A percentile compares a stretch with the other conserved stretches of the same genome.
Evolutionary conservation across 1,140 invertebrate genomes (phyloP).

Genomic region (Drosophila pseudoananassae): DNA sequence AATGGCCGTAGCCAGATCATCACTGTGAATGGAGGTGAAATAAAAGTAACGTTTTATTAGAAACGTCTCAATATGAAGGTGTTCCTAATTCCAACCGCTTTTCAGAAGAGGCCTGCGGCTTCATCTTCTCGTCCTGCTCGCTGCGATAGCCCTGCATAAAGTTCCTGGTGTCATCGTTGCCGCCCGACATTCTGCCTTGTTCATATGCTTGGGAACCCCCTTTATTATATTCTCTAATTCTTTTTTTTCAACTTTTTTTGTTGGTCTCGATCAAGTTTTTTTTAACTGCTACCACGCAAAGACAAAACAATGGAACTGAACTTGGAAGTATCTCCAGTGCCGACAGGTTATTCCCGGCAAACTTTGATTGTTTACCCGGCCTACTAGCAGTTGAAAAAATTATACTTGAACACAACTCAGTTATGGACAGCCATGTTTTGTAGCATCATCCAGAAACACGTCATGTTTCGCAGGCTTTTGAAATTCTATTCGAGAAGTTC

Average conservation of each 20-base stretch:
- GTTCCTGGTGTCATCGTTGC: conserved; percentile 37
- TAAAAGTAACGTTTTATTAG: background rate
- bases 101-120: conserved; percentile 34
- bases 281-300: background rate
- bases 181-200: conserved; percentile 43
- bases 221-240: background rate
- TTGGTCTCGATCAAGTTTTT: background rate
- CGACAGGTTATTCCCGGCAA: background rate
- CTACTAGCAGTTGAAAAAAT: background rate
- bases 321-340: background rate
- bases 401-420: background rate
- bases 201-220: background rate
- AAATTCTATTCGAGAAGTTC: background rate
- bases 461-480: background rate
- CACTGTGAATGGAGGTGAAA: conserved; percentile 81
- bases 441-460: background rate
- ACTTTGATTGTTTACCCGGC: background rate
- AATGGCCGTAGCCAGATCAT: conserved; percentile 99
- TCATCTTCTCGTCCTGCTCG: conserved; percentile 51
- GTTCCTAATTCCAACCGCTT: conserved; percentile 45
- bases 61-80: background rate
- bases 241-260: conserved; percentile 1
- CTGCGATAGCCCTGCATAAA: conserved; percentile 49
- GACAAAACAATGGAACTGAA: conserved; percentile 15
- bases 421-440: background rate